Evolutionary conservation across 2,113 vertebrate species (phyloP), one percentile per base, ranked within the genome.

Genomic region (cattle (Bos taurus)): DNA sequence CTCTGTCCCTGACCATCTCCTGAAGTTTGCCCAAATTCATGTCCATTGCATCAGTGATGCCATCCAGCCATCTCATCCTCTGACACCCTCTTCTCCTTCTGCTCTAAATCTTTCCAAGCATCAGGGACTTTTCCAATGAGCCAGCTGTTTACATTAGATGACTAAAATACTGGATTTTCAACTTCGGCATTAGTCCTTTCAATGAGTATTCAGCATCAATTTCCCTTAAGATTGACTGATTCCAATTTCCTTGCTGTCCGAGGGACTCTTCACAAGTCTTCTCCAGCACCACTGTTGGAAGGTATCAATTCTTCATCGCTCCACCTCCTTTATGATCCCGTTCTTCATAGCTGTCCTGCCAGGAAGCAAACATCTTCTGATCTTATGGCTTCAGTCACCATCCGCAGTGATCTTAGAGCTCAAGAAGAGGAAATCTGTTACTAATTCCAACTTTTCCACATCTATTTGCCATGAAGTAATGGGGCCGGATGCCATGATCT

Each of bases 301-400:
- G 21, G n/a, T 71, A 36, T 71, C 17, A 21, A 36, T 71, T 71
- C 9, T 21, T 71, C 33, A 21, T 64, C 3, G 0, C 64, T 71
- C 64, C n/a, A 71, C 64, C 9, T 71, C 9, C n/a, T 21, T 71
- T 71, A 71, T 0, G 17, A 71, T 71, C n/a, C n/a, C 0, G 0
- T 19, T 71, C n/a, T 36, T 71, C 17, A 36, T n/a, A 36, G 64
- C 17, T 71, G 36, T 71, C 17, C 64, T 71, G n/a, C 17, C 4
- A 11, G n/a, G 9, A 67, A 67, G 64, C 64, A 36, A 36, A 71
- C 8, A 71, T 71, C n/a, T 67, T 67, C 64, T 36, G 9, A 36
- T 71, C 9, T 71, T 71, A 71, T 21, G n/a, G 9, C n/a, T 36
- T n/a, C 17, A 71, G n/a, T 36, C 64, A 36, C n/a, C 64, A 36